Evolutionary conservation across 1,140 invertebrate genomes (phyloP).

Genomic region (Ptiloglossa arizonensis): DNA sequence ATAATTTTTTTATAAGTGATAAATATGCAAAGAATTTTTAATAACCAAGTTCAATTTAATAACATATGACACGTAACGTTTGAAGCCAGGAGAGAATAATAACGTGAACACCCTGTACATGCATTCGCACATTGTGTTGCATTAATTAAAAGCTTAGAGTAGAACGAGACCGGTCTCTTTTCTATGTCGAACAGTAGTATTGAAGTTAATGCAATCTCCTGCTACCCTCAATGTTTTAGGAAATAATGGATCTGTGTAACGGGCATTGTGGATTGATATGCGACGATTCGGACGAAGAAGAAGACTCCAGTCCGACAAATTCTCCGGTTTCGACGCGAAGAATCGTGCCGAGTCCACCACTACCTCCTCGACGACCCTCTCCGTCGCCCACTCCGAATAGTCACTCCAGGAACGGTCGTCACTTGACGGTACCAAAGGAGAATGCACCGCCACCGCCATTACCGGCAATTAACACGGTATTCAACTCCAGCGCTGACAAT

Average conservation of each 20-base stretch:
- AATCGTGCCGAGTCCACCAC: conserved; percentile 83
- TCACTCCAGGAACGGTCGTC: conserved; percentile 74
- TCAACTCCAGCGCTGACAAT: conserved; percentile 71
- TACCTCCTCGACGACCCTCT: conserved; percentile 86
- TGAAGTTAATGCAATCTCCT: conserved; percentile 1
- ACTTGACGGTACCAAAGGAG: conserved; percentile 81
- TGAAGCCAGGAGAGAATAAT: too few species aligned
- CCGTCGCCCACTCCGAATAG: conserved; percentile 79
- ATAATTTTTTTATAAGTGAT: too few species aligned
- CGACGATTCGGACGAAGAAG: conserved; percentile 78
- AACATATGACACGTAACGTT: too few species aligned
- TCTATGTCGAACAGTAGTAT: background rate
- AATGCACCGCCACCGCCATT: conserved; percentile 75
- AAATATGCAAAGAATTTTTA: too few species aligned
- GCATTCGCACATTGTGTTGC: background rate
- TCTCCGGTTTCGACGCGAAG: conserved; percentile 77
- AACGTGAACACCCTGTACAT: background rate
- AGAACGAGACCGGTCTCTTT: background rate
- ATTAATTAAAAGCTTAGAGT: background rate
- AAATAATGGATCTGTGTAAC: conserved; percentile 80
- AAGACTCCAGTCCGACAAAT: conserved; percentile 83
- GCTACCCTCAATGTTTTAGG: conserved; percentile 70
- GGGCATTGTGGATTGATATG: conserved; percentile 77
- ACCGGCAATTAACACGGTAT: conserved; percentile 71
- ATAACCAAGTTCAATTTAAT: too few species aligned